phyloP scores from a whole-genome alignment of 2,888 invertebrate genomes.

The Bembecia ichneumoniformis region DNA sequence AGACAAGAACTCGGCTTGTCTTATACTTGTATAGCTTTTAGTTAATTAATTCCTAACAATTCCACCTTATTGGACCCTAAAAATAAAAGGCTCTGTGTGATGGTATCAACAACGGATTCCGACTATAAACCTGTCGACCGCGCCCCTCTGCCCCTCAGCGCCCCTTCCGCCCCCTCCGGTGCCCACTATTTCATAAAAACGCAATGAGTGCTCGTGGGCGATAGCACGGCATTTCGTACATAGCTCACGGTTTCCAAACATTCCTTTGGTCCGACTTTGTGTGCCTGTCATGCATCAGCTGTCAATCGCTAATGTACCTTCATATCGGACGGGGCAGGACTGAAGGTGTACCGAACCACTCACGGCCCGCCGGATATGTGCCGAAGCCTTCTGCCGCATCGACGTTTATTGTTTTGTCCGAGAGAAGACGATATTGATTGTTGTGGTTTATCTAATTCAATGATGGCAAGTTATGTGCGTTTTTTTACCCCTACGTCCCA shows the following conservation, averaged over 20 bases:
- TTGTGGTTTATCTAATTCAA: too few species aligned
- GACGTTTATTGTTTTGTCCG: not conserved
- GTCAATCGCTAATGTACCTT: conserved; percentile 11
- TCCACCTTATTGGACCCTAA: not conserved
- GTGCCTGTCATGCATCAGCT: conserved; percentile 4
- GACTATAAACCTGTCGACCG: not conserved
- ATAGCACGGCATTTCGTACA: not conserved
- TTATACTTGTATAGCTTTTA: not conserved
- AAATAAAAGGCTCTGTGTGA: not conserved
- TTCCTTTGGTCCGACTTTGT: not conserved
- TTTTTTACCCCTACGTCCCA: too few species aligned
- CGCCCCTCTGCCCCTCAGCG: not conserved
- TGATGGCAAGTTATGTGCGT: too few species aligned
- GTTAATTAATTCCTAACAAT: not conserved
- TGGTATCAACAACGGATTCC: not conserved
- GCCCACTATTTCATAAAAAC: not conserved
- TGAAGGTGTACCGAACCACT: too few species aligned
- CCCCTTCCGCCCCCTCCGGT: not conserved
- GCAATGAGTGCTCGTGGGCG: not conserved
- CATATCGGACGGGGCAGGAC: too few species aligned
- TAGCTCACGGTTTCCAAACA: not conserved
- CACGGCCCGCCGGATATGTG: not conserved
- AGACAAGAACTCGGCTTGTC: too few species aligned
- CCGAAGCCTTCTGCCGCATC: not conserved
- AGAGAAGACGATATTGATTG: not conserved